Evolutionary conservation across 2,888 invertebrate species (phyloP), one percentile per base, ranked within the genome.

Genomic region (Caenorhabditis doughertyi): DNA sequence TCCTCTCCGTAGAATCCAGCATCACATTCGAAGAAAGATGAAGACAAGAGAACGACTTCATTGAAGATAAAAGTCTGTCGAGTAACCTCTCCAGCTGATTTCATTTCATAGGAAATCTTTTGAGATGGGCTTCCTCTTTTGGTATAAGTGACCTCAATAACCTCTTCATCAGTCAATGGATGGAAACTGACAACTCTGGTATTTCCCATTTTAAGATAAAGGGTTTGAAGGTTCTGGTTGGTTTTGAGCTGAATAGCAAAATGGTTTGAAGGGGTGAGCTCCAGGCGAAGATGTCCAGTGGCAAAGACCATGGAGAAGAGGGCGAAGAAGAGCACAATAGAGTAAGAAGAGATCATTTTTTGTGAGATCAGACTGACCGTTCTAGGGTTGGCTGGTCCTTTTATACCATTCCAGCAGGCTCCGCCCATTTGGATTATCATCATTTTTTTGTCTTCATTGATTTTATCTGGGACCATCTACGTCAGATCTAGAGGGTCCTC

Each of bases 241-340:
- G 64, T 73, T 11, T 29, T n/a, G 21, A 73, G 42, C 1, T 42
- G 42, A 5, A 73, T 25, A 11, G 29, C 23, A 42, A 53, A 55
- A 27, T 53, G 29, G 0, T 44, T 25, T 3, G 72, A 73, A 21
- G 72, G 5, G 4, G 64, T 73, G 9, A 73, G 25, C 16, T 73
- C 62, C 7, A 73, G 44, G 8, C 62, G 62, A 18, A 73, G 72
- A 51, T 73, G 72, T 29, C 72, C 72, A 21, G 72, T 64, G 18
- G 72, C 55, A 21, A 18, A 18, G n/a, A 13, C 23, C 21, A 53
- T 18, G n/a, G 62, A 44, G 55, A 62, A 64, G 1, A 62, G 27
- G 7, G 71, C 16, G 27, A 71, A 60, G 18, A 73, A 35, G 7
- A 42, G 18, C 8, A 44, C 11, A 44, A 23, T 8, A 21, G 21